A percentile compares a stretch with the other conserved stretches of the same genome.
Conservation (phyloP, 2,888 invertebrate genomes). For the Andrena praecox region DNA sequence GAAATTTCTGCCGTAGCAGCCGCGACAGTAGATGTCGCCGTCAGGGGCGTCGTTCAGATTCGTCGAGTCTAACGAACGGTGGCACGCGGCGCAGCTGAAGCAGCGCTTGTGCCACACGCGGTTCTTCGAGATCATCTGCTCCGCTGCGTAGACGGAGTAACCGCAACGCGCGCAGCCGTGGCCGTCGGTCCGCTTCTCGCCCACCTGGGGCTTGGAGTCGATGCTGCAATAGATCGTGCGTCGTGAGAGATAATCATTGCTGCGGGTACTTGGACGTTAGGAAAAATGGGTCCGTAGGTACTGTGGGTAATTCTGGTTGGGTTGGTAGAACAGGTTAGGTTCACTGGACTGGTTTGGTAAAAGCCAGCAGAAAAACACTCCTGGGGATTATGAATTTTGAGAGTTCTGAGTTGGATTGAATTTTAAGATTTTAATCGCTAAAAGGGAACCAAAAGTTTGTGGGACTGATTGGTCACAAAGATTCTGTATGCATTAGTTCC, state of each 20-base stretch:
- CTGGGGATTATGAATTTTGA: neutral
- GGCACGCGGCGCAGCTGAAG: constrained; percentile 96
- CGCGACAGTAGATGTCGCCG: constrained; percentile 96
- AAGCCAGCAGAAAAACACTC: neutral
- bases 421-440: neutral
- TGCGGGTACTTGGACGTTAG: neutral
- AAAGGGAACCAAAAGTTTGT: too few relatives aligned
- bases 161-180: constrained; percentile 95
- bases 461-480: too few relatives aligned
- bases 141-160: constrained; percentile 97
- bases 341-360: neutral
- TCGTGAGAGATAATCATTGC: neutral
- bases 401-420: neutral
- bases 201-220: constrained; percentile 91
- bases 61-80: constrained; percentile 95
- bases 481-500: too few relatives aligned
- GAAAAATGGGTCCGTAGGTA: neutral
- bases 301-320: neutral
- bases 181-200: constrained; percentile 90
- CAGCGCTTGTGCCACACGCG: constrained; percentile 97
- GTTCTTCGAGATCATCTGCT: constrained; percentile 98
- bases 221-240: constrained; percentile 85
- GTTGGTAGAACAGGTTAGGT: neutral
- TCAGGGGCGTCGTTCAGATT: constrained; percentile 96
- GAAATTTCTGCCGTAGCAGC: constrained; percentile 94